Percentiles rank a stretch among this genome's conserved stretches.
Evolutionary conservation across 2,888 invertebrate genomes (phyloP).

Genomic region (Linnaemya tessellans): DNA sequence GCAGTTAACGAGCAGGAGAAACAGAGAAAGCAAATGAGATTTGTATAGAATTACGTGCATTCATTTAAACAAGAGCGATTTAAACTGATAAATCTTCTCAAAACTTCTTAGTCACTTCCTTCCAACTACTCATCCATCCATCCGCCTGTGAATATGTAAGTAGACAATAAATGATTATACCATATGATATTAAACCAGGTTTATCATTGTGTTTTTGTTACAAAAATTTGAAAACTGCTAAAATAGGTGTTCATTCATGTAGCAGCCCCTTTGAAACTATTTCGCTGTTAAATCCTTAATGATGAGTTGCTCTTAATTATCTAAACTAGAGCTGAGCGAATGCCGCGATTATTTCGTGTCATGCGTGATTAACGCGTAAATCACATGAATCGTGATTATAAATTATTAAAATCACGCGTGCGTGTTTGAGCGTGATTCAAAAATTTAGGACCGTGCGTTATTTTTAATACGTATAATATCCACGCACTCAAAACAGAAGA

Average conservation of each 20-base stretch:
- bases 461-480: no score
- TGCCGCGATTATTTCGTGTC: no score
- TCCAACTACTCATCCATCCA: background rate
- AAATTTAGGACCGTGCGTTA: no score
- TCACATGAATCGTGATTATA: no score
- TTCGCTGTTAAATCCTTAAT: background rate
- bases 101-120: background rate
- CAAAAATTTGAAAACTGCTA: background rate
- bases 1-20: background rate
- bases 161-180: background rate
- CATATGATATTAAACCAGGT: background rate
- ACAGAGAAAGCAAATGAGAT: background rate
- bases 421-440: no score
- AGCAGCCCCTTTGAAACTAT: background rate
- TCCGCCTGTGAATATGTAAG: background rate
- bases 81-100: background rate
- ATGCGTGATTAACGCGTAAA: no score
- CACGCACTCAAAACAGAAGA: no score
- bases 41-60: background rate
- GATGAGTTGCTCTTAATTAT: background rate
- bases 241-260: background rate
- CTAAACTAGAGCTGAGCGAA: no score
- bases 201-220: conserved; percentile 43
- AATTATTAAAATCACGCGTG: no score
- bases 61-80: background rate